A percentile compares a stretch with the other conserved stretches of the same genome.
Conservation (phyloP, 2,888 invertebrate genomes). For the Mechanitis mazaeus region DNA sequence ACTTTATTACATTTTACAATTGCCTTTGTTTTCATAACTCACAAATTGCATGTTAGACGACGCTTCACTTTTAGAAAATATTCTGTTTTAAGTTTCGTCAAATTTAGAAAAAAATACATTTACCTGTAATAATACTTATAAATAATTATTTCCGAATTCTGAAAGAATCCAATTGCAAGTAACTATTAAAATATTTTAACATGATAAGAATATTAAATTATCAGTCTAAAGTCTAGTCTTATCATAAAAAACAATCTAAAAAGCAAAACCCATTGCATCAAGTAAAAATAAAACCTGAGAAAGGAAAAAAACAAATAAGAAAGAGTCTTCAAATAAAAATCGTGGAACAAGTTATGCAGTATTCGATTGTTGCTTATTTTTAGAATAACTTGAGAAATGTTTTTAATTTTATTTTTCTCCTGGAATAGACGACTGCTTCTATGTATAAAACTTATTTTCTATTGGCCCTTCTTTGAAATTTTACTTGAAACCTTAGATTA, state of each 20-base stretch:
- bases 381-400: background rate
- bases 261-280: background rate
- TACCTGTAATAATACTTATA: too few species aligned
- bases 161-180: too few species aligned
- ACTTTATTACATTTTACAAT: too few species aligned
- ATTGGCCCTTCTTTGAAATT: background rate
- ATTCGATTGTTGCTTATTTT: constrained; percentile 1
- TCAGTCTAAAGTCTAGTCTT: too few species aligned
- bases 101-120: too few species aligned
- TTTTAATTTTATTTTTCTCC: background rate
- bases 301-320: background rate
- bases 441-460: background rate
- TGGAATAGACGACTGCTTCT: background rate
- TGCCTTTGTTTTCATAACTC: too few species aligned
- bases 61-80: too few species aligned
- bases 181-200: too few species aligned
- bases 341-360: background rate
- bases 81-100: too few species aligned
- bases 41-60: too few species aligned
- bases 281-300: background rate
- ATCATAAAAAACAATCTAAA: background rate
- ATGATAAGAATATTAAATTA: too few species aligned
- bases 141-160: too few species aligned
- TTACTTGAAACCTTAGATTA: background rate
- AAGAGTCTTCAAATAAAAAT: constrained; percentile 2